These are phyloP conservation scores for Montifringilla adamsi DNA, from an alignment of 2,113 vertebrate genomes.

Conservation along the genomic window DNA sequence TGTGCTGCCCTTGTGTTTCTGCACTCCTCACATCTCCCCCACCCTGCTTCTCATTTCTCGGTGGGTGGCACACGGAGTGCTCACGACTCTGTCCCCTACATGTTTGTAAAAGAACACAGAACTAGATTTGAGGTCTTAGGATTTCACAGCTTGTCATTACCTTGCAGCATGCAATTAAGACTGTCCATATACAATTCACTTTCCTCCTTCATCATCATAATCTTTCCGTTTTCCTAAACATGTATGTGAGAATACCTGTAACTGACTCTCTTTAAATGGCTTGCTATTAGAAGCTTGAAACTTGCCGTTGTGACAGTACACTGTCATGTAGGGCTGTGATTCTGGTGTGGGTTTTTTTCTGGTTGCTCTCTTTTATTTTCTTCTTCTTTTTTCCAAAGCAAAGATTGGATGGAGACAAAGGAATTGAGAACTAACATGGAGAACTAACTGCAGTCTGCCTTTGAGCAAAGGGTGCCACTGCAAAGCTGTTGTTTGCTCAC, in stretches of 20 bases:
- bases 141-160: conserved; percentile 11
- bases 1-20: not conserved
- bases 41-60: not conserved
- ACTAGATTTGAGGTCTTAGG: not conserved
- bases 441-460: not conserved
- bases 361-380: not conserved
- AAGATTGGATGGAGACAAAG: not conserved
- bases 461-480: not conserved
- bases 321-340: not conserved
- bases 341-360: not conserved
- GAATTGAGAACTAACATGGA: not conserved
- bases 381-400: not conserved
- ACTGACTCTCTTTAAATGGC: not conserved
- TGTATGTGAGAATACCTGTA: not conserved
- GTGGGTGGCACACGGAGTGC: not conserved
- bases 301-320: not conserved
- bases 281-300: not conserved
- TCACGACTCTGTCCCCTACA: not conserved
- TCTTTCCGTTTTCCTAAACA: not conserved
- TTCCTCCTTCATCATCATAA: not conserved
- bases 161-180: conserved; percentile 14
- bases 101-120: conserved; percentile 15
- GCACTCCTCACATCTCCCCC: not conserved
- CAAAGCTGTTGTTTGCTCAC: not conserved
- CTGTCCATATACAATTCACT: not conserved